Conservation (phyloP, 2,113 vertebrate species). For the Alethe diademata region DNA sequence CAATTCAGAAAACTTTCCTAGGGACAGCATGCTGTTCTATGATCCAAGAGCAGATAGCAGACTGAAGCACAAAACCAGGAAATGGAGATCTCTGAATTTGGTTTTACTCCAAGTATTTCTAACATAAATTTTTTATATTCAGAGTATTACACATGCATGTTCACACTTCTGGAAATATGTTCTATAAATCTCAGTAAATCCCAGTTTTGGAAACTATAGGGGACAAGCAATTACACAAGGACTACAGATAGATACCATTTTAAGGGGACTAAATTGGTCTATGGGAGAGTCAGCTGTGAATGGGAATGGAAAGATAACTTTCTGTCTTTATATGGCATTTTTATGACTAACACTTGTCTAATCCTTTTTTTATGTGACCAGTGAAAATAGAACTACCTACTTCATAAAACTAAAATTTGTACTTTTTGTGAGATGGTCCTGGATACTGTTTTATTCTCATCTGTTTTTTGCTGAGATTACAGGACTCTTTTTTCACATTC, state of each 20-base stretch:
- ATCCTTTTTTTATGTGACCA: neutral
- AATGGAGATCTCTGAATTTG: neutral
- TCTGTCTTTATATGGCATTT: neutral
- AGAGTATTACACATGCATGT: neutral
- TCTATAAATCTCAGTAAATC: neutral
- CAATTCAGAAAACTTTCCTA: neutral
- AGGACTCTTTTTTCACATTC: neutral
- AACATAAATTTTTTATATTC: neutral
- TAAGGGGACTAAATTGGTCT: neutral
- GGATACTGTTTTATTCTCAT: neutral
- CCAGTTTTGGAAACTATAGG: neutral
- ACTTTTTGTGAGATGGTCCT: neutral
- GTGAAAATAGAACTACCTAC: neutral
- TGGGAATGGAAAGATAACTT: neutral
- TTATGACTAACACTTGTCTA: neutral
- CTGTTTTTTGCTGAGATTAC: neutral
- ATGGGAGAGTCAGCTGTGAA: neutral
- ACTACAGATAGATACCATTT: neutral
- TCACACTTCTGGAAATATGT: neutral
- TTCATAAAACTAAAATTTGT: neutral
- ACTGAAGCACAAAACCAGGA: neutral
- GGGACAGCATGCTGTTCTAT: neutral
- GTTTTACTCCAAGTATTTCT: neutral
- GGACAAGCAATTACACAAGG: neutral
- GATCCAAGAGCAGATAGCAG: neutral